A percentile compares a stretch with the other conserved stretches of the same genome.
phyloP scores from a whole-genome alignment of 2,888 invertebrate species.

The Euzetes globulus region DNA sequence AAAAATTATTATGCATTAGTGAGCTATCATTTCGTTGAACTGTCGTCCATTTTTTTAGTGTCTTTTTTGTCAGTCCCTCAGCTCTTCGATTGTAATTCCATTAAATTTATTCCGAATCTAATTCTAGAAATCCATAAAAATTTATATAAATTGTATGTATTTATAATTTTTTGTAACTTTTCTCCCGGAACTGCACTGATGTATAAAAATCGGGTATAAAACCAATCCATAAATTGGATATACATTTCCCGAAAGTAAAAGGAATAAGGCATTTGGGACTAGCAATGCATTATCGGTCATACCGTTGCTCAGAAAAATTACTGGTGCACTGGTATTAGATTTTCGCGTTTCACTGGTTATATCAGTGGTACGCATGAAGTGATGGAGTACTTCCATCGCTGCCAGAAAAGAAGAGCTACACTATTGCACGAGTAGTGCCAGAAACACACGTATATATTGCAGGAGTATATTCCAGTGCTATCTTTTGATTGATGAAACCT shows the following conservation, averaged over 20 bases:
- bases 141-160: background rate
- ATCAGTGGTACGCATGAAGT: slow-evolving; percentile 19
- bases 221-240: background rate
- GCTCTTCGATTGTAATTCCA: background rate
- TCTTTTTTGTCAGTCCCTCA: background rate
- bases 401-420: background rate
- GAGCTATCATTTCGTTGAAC: background rate
- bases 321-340: slow-evolving; percentile 5
- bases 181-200: background rate
- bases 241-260: slow-evolving; percentile 22
- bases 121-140: background rate
- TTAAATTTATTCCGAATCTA: background rate
- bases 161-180: background rate
- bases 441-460: slow-evolving; percentile 6
- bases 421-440: background rate
- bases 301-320: background rate
- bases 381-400: background rate
- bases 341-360: slow-evolving; percentile 19
- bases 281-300: background rate
- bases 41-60: background rate
- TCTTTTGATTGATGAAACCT: slow-evolving; percentile 25
- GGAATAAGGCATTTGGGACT: slow-evolving; percentile 21
- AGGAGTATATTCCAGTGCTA: slow-evolving; percentile 12
- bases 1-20: too few species aligned
- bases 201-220: background rate